Percentiles rank a stretch among this genome's conserved stretches.
Conservation (phyloP, 2,888 invertebrate genomes). For the Biston stratarius region DNA sequence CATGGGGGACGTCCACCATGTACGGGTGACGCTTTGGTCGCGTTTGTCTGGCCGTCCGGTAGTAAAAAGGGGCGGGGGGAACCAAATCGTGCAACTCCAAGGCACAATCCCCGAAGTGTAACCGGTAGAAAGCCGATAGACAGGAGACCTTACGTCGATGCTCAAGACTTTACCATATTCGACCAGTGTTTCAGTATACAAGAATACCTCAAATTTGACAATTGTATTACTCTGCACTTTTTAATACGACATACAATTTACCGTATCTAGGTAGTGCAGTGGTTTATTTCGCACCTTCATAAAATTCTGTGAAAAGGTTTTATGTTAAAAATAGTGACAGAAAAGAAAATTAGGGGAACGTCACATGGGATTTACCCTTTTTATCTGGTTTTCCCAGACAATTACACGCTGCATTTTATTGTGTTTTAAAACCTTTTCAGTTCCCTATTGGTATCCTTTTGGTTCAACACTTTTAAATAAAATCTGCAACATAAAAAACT, state of each 20-base stretch:
- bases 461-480: not conserved
- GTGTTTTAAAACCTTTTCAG: not conserved
- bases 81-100: no score
- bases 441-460: not conserved
- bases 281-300: slow-evolving; percentile 13
- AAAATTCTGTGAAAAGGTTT: slow-evolving; percentile 17
- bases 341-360: slow-evolving; percentile 13
- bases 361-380: not conserved
- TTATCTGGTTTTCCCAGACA: slow-evolving; percentile 1
- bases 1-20: no score
- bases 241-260: not conserved
- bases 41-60: no score
- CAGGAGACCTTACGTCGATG: no score
- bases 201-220: not conserved
- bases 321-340: slow-evolving; percentile 9
- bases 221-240: not conserved
- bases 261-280: slow-evolving; percentile 9
- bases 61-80: no score
- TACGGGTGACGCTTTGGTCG: no score
- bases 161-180: no score
- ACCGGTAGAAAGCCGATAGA: no score
- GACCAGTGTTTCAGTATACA: no score
- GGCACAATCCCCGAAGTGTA: no score
- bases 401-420: not conserved
- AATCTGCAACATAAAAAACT: no score